Conservation (phyloP, 1,140 invertebrate genomes). For the Drosophila neocordata region DNA sequence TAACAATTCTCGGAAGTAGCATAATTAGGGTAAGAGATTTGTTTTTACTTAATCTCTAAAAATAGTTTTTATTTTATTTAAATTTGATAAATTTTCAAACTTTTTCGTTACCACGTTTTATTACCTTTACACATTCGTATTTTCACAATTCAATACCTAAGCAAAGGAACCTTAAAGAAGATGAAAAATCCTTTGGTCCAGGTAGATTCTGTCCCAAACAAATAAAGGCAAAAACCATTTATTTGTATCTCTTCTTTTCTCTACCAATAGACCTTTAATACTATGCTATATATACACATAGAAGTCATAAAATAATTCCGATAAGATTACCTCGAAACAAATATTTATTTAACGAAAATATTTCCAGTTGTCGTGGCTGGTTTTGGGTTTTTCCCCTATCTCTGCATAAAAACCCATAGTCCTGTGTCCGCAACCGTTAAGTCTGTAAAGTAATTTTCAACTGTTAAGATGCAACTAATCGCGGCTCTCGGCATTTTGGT, state of each 20-base stretch:
- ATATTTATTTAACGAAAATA: neutral
- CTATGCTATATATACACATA: too few relatives aligned
- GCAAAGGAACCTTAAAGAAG: neutral
- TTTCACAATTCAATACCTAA: neutral
- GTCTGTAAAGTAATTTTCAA: neutral
- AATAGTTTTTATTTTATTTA: neutral
- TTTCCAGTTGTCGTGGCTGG: neutral
- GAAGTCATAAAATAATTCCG: neutral
- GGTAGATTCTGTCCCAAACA: neutral
- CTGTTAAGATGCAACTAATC: neutral
- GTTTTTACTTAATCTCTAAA: too few relatives aligned
- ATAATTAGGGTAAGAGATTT: too few relatives aligned
- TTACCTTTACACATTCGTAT: too few relatives aligned
- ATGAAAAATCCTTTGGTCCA: neutral
- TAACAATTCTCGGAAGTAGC: too few relatives aligned
- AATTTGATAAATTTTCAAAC: neutral
- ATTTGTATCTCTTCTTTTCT: too few relatives aligned
- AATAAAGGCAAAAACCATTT: too few relatives aligned
- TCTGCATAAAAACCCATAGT: neutral
- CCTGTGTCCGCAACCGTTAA: neutral
- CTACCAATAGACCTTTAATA: too few relatives aligned
- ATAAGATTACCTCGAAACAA: neutral
- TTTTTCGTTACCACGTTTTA: neutral
- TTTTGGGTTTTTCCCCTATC: too few relatives aligned
- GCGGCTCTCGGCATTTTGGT: neutral